These are phyloP conservation scores for Numenius arquata DNA, from an alignment of 2,113 vertebrate species.

Conservation along the genomic window DNA sequence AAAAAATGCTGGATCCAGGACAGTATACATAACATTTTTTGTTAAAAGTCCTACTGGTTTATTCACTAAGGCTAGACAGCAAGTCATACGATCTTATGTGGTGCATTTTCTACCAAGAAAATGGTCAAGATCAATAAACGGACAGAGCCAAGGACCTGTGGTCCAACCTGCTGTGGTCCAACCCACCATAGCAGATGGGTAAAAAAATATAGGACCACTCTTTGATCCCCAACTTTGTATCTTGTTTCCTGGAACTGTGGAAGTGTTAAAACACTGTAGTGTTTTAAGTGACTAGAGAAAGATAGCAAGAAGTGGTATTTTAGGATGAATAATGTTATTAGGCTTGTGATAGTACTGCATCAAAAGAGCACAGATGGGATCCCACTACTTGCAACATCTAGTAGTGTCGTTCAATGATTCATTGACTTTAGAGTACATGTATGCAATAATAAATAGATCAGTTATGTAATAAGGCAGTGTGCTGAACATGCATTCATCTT, in stretches of 20 bases:
- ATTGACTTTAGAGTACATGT: conserved; percentile 71
- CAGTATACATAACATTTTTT: conserved; percentile 57
- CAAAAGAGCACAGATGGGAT: conserved; percentile 61
- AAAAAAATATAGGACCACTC: conserved; percentile 47
- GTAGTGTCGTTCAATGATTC: conserved; percentile 72
- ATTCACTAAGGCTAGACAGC: conserved; percentile 77
- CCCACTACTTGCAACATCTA: conserved; percentile 58
- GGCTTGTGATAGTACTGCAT: conserved; percentile 67
- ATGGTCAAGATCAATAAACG: conserved; percentile 47
- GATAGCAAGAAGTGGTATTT: conserved; percentile 56
- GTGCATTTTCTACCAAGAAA: conserved; percentile 58
- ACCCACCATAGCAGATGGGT: conserved; percentile 45
- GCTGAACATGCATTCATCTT: conserved; percentile 87
- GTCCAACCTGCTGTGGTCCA: conserved; percentile 53
- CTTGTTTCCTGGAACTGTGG: conserved; percentile 58
- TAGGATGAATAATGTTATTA: conserved; percentile 64
- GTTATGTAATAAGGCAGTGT: conserved; percentile 92
- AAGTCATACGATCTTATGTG: conserved; percentile 71
- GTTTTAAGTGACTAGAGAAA: conserved; percentile 57
- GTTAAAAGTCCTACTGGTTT: conserved; percentile 69
- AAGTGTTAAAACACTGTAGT: conserved; percentile 32
- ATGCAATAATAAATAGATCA: conserved; percentile 91
- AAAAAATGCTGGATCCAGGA: conserved; percentile 68
- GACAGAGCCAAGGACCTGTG: conserved; percentile 51
- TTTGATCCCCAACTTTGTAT: conserved; percentile 38